Evolutionary conservation across 2,797 vertebrate species (phyloP).

Genomic region (Epinephelus awoara): DNA sequence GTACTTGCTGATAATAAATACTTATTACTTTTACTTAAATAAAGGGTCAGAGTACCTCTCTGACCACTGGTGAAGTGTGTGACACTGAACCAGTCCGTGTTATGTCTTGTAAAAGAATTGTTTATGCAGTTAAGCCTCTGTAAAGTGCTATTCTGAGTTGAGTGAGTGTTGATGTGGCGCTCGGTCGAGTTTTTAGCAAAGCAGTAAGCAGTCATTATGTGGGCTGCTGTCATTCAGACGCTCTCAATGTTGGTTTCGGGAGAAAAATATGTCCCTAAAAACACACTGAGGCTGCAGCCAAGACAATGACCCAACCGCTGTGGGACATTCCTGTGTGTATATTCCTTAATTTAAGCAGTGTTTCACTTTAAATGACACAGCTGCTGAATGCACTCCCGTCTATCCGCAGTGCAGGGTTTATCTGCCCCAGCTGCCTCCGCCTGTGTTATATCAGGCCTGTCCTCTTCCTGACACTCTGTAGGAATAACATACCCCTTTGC

Average conservation of each 20-base stretch:
- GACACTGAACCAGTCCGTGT: constrained; percentile 8
- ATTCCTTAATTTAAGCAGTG: constrained; percentile 39
- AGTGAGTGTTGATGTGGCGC: constrained; percentile 72
- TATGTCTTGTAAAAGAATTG: constrained; percentile 45
- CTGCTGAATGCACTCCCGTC: constrained; percentile 25
- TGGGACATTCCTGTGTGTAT: constrained; percentile 62
- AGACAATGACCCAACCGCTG: constrained; percentile 59
- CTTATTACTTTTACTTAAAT: not conserved
- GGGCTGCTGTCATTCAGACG: constrained; percentile 63
- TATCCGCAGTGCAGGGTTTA: constrained; percentile 24
- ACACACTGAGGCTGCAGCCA: constrained; percentile 41
- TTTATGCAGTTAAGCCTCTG: constrained; percentile 51
- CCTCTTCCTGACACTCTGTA: constrained; percentile 69
- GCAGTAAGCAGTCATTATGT: constrained; percentile 72
- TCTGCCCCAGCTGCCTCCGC: constrained; percentile 46
- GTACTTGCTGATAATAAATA: too few species aligned
- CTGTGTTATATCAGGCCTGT: constrained; percentile 73
- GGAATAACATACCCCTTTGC: constrained; percentile 70
- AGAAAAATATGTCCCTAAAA: constrained; percentile 62
- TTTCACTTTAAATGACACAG: constrained; percentile 25
- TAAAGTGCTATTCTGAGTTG: constrained; percentile 70
- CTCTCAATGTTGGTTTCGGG: constrained; percentile 52
- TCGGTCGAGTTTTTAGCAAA: constrained; percentile 55
- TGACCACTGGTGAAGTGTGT: constrained; percentile 24
- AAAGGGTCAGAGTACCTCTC: not conserved